phyloP scores from a whole-genome alignment of 35 echinoderm and acorn worm genomes.

The Lytechinus variegatus region DNA sequence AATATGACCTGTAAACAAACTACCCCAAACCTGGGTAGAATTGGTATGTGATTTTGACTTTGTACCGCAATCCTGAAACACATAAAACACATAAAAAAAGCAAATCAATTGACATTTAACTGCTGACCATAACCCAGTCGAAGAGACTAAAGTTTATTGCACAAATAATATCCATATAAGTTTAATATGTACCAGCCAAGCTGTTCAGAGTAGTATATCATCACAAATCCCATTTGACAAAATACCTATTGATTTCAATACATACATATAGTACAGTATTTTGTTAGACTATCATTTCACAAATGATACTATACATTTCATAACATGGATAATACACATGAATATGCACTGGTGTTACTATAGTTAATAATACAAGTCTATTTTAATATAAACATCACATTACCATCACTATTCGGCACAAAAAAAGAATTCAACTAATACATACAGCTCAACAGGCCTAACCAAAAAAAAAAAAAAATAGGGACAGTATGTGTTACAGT shows the following conservation, averaged over 20 bases:
- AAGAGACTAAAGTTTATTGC: not conserved
- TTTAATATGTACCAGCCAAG: not conserved
- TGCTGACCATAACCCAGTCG: conserved; percentile 21
- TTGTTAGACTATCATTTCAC: conserved; percentile 13
- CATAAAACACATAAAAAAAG: not conserved
- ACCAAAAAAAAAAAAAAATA: no score
- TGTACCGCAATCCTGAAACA: not conserved
- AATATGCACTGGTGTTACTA: not conserved
- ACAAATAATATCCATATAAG: conserved; percentile 14
- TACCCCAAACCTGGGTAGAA: not conserved
- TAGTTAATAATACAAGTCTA: not conserved
- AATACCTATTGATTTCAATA: not conserved
- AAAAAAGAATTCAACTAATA: not conserved
- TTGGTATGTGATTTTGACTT: not conserved
- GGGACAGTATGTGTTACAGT: no score
- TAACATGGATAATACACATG: not conserved
- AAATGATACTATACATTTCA: not conserved
- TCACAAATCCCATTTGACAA: not conserved
- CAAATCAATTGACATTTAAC: not conserved
- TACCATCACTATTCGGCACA: not conserved
- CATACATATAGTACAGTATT: not conserved
- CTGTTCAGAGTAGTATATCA: not conserved
- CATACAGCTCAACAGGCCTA: no score
- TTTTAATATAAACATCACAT: not conserved
- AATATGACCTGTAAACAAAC: no score